Conservation (phyloP, 2,888 invertebrate species). For the Orthonevra nobilis region DNA sequence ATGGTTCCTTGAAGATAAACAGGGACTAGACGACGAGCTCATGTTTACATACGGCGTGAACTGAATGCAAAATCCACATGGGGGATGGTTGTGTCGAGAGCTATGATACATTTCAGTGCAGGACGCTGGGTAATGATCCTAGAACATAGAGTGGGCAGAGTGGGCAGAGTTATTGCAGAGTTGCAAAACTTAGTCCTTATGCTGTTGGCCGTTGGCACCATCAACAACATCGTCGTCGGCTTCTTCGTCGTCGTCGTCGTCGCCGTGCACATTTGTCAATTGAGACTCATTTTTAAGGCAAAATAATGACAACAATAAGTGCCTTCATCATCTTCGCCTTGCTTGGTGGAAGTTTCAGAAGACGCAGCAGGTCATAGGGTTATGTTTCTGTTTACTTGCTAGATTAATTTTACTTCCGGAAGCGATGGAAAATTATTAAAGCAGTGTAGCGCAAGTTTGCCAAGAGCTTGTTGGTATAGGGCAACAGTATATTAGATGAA, state of each 20-base stretch:
- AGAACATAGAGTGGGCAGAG: background rate
- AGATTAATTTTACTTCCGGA: slow-evolving; percentile 57
- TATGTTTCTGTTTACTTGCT: slow-evolving; percentile 54
- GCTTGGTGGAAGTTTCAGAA: slow-evolving; percentile 47
- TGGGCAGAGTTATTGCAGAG: slow-evolving; percentile 48
- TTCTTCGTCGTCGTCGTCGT: slow-evolving; percentile 15
- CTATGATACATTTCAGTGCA: slow-evolving; percentile 35
- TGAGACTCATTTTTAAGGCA: slow-evolving; percentile 66
- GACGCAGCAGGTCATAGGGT: slow-evolving; percentile 65
- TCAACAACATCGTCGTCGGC: background rate
- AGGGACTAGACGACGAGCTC: slow-evolving; percentile 59
- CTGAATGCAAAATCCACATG: slow-evolving; percentile 32
- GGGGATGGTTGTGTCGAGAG: slow-evolving; percentile 19
- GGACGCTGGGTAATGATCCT: slow-evolving; percentile 9
- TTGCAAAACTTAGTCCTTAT: slow-evolving; percentile 55
- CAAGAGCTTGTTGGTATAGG: too few species aligned
- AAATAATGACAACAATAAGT: slow-evolving; percentile 69
- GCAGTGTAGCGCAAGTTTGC: too few species aligned
- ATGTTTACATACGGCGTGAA: slow-evolving; percentile 50
- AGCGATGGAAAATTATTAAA: slow-evolving; percentile 60
- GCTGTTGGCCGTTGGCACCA: slow-evolving; percentile 19
- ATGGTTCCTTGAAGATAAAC: slow-evolving; percentile 53
- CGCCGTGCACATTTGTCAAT: slow-evolving; percentile 60
- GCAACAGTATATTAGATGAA: too few species aligned
- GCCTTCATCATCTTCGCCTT: slow-evolving; percentile 65